Evolutionary conservation across 2,113 vertebrate species (phyloP), one percentile per base, ranked within the genome.

Genomic region (Melospiza melodia): DNA sequence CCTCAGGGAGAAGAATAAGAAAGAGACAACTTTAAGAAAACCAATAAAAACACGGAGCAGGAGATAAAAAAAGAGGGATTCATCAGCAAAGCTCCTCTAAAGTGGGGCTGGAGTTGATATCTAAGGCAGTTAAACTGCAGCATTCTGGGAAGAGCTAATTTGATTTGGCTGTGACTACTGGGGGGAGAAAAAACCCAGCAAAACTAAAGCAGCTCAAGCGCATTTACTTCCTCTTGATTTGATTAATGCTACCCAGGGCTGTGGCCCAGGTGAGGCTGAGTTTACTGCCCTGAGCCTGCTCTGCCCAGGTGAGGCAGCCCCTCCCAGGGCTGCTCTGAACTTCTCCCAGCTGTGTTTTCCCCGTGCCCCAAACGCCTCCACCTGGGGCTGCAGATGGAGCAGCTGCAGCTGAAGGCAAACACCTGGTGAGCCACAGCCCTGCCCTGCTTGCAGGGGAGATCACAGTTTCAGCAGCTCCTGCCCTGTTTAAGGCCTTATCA

Each of bases 271-370:
- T 92, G 88, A 90, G 77, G 46, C 52, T 21, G 4, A 51, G 43
- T 30, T 94, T 78, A 88, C 27, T 12, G 3, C 82, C 7, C 6
- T 39, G 4, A 0, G 67, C 52, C 58, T 51, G 71, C 84, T 87
- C 15, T 52, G 84, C 80, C 69, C 84, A 96, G 84, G 95, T 97
- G 97, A 97, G 81, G 21, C 22, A 90, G 93, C 79, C 80, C 43
- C 33, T 90, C 82, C 80, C 9, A 33, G 49, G 74, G 96, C 87
- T 97, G 94, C 84, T 95, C 87, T 59, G 65, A 95, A 93, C 88
- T 94, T 30, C 78, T 66, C 95, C 93, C 97, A 98, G 97, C 97
- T 98, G 97, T 97, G 94, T 95, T 97, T 96, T 97, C 87, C 89
- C 76, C 73, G 80, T 9, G 59, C 46, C 81, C 68, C 63, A 76